phyloP scores from a whole-genome alignment of 2,113 vertebrate genomes.

The Redunca redunca region DNA sequence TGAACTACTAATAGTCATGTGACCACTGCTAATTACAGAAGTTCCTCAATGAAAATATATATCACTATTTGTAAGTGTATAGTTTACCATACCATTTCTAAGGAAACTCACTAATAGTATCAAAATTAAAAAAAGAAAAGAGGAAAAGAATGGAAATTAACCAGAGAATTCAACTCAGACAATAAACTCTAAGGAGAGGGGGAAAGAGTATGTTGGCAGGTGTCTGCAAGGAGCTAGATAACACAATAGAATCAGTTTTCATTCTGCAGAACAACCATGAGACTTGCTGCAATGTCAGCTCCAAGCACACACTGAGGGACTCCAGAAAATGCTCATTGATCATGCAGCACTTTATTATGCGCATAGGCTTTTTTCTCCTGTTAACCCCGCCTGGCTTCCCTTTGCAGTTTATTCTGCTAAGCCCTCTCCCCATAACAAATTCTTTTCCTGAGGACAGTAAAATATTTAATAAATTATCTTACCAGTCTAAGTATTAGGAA shows the following conservation, averaged over 20 bases:
- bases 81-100: constrained; percentile 17
- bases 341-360: constrained; percentile 79
- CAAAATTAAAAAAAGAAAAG: neutral
- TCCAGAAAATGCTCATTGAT: constrained; percentile 64
- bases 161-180: constrained; percentile 2
- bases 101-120: neutral
- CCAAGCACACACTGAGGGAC: constrained; percentile 56
- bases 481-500: neutral
- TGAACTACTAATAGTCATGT: neutral
- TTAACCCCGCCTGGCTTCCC: constrained; percentile 60
- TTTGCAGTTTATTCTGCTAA: constrained; percentile 48
- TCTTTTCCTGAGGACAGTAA: constrained; percentile 14
- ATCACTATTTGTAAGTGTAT: constrained; percentile 6
- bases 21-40: neutral
- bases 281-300: constrained; percentile 71
- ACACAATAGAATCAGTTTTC: constrained; percentile 52
- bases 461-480: constrained; percentile 50
- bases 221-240: constrained; percentile 45
- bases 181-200: neutral
- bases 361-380: constrained; percentile 58
- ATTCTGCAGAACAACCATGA: constrained; percentile 48
- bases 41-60: neutral
- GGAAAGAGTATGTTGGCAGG: constrained; percentile 25
- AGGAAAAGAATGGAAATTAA: constrained; percentile 36
- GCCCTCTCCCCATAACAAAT: constrained; percentile 23